phyloP scores from a whole-genome alignment of 2,113 vertebrate species.

The Pachycephala philippinensis region DNA sequence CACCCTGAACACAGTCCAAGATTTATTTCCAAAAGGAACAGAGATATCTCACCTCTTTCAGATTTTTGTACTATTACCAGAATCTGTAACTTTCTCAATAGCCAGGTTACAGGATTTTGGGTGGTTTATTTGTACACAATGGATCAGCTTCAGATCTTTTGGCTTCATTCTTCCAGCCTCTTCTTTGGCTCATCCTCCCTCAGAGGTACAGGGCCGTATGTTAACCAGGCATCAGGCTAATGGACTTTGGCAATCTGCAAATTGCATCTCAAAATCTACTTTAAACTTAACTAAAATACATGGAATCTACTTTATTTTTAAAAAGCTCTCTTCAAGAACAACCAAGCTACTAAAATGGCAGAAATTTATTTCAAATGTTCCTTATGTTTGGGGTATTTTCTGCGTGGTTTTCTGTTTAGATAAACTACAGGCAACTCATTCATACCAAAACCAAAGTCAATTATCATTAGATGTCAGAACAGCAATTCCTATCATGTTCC shows the following conservation, averaged over 20 bases:
- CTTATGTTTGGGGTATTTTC: not conserved
- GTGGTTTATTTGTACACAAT: not conserved
- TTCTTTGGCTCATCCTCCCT: not conserved
- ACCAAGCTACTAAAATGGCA: not conserved
- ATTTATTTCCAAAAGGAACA: not conserved
- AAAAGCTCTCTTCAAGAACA: not conserved
- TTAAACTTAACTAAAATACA: not conserved
- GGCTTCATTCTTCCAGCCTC: not conserved
- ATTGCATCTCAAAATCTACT: slow-evolving; percentile 20
- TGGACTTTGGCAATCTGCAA: slow-evolving; percentile 41
- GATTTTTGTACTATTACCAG: not conserved
- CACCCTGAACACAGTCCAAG: not conserved
- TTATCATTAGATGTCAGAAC: not conserved
- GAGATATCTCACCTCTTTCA: not conserved
- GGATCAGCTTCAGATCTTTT: not conserved
- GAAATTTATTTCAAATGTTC: not conserved
- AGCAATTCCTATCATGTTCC: not conserved
- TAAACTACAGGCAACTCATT: not conserved
- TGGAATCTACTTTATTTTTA: not conserved
- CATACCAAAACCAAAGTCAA: not conserved
- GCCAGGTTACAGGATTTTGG: not conserved
- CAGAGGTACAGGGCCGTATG: not conserved
- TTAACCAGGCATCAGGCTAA: slow-evolving; percentile 34
- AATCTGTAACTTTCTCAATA: not conserved
- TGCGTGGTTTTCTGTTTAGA: not conserved